phyloP scores from a whole-genome alignment of 2,797 vertebrate species.

The Gambusia yucatana region DNA sequence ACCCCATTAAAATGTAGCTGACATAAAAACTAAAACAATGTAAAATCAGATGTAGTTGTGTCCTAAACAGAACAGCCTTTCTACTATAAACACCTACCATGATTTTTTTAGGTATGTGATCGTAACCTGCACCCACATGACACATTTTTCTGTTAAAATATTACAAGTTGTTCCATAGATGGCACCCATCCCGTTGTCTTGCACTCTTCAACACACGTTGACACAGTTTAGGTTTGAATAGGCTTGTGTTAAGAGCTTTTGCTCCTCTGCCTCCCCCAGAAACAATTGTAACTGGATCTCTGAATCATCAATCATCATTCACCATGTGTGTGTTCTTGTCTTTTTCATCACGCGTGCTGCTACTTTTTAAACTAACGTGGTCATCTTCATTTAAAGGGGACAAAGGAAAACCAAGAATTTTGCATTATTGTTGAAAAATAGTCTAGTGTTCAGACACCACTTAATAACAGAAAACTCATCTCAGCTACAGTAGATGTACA shows the following conservation, averaged over 20 bases:
- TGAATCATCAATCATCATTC: slow-evolving; percentile 22
- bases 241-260: slow-evolving; percentile 27
- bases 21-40: not conserved
- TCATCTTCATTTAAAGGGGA: not conserved
- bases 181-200: slow-evolving; percentile 21
- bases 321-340: not conserved
- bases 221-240: slow-evolving; percentile 37
- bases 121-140: not conserved
- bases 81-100: not conserved
- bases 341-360: not conserved
- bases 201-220: slow-evolving; percentile 13
- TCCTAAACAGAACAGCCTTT: not conserved
- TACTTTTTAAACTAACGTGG: not conserved
- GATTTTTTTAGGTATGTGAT: not conserved
- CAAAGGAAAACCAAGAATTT: not conserved
- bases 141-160: not conserved
- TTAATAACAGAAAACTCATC: not conserved
- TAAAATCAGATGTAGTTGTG: not conserved
- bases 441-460: not conserved
- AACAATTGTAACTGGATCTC: slow-evolving; percentile 21
- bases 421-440: not conserved
- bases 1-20: not conserved
- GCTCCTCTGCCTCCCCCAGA: slow-evolving; percentile 49
- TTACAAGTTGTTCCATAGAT: not conserved
- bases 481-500: not conserved